Evolutionary conservation across 2,888 invertebrate genomes (phyloP).

Genomic region (Trimorus sp.): DNA sequence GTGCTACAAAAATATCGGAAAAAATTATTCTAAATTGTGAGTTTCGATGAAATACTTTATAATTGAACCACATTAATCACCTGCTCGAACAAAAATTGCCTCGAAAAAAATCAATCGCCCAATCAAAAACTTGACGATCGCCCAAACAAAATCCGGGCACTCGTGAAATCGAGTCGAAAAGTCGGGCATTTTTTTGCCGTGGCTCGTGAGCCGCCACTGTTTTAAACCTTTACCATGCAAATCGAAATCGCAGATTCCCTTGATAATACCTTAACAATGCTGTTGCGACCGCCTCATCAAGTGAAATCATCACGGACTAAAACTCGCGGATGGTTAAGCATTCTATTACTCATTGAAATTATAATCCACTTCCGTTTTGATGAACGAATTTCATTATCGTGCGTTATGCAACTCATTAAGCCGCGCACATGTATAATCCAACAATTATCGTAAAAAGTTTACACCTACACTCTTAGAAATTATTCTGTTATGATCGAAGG

Average conservation of each 20-base stretch:
- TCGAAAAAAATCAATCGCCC: too few species aligned
- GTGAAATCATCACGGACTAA: conserved; percentile 77
- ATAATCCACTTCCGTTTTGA: conserved; percentile 78
- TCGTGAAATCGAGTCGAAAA: too few species aligned
- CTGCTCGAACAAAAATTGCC: too few species aligned
- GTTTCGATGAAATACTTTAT: too few species aligned
- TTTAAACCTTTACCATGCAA: conserved; percentile 73
- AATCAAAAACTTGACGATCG: too few species aligned
- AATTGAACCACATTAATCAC: too few species aligned
- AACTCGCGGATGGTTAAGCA: conserved; percentile 76
- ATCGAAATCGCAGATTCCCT: conserved; percentile 71
- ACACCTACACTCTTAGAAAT: neutral
- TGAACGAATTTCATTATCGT: conserved; percentile 77
- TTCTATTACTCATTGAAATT: conserved; percentile 70
- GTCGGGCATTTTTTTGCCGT: neutral
- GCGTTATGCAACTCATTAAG: conserved; percentile 79
- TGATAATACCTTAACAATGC: conserved; percentile 75
- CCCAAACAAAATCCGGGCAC: too few species aligned
- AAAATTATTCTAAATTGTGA: too few species aligned
- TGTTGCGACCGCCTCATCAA: conserved; percentile 75
- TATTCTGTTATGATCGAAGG: neutral
- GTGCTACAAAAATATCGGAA: too few species aligned
- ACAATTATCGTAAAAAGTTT: conserved; percentile 49
- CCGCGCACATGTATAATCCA: conserved; percentile 59
- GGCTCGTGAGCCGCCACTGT: conserved; percentile 50